Percentiles rank a stretch among this genome's conserved stretches.
These are phyloP conservation scores for Pelecanoides urinatrix DNA, from an alignment of 2,113 vertebrate genomes.

Conservation along the genomic window DNA sequence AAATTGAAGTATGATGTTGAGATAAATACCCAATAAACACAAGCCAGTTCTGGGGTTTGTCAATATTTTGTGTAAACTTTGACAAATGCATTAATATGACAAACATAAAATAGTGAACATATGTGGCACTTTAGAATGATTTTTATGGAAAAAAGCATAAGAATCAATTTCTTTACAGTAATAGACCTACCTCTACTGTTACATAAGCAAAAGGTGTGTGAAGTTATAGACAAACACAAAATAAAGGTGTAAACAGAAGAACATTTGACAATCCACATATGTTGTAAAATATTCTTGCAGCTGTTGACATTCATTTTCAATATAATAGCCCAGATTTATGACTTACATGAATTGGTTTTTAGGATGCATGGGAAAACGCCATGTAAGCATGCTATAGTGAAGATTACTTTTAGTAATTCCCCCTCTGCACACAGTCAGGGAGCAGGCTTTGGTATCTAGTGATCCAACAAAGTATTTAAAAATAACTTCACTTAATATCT, in stretches of 20 bases:
- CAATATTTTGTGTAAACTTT: not conserved
- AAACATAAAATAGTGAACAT: not conserved
- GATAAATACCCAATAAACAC: not conserved
- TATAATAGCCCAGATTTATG: not conserved
- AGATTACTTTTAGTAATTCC: not conserved
- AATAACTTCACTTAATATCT: not conserved
- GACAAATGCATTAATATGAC: not conserved
- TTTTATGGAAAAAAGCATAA: not conserved
- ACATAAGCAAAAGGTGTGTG: not conserved
- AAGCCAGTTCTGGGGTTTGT: not conserved
- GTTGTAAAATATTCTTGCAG: not conserved
- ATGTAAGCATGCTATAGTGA: not conserved
- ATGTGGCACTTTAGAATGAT: not conserved
- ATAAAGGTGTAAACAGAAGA: not conserved
- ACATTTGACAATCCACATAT: not conserved
- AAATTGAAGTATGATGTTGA: not conserved
- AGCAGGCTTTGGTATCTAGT: not conserved
- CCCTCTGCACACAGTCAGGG: accelerated
- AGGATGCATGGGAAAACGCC: not conserved
- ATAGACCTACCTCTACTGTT: not conserved
- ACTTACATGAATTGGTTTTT: not conserved
- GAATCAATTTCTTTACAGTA: not conserved
- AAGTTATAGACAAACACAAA: not conserved
- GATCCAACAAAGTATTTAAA: not conserved
- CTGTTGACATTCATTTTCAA: not conserved